Evolutionary conservation across 2,113 vertebrate genomes (phyloP).

Genomic region (Peromyscus polionotus): DNA sequence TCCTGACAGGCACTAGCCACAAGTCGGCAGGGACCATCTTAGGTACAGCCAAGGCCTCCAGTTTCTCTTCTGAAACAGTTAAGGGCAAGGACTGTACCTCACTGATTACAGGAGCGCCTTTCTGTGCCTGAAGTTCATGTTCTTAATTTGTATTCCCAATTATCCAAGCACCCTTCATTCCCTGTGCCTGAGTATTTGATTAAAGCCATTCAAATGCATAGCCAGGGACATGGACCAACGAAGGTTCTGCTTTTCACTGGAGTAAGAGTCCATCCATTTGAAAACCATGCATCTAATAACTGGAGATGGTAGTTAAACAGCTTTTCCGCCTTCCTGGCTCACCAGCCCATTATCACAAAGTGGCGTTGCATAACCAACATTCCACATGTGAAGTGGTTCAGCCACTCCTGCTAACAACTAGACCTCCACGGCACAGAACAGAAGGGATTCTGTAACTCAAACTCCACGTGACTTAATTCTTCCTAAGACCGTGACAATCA

Average conservation of each 20-base stretch:
- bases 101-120: background rate
- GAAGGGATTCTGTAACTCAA: constrained; percentile 36
- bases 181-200: background rate
- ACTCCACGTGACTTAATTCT: background rate
- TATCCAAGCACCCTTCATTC: fast-evolving
- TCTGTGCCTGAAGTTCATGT: background rate
- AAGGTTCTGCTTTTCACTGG: constrained; percentile 37
- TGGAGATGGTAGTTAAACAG: constrained; percentile 17
- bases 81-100: background rate
- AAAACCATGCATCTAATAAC: constrained; percentile 4
- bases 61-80: background rate
- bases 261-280: constrained; percentile 41
- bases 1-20: background rate
- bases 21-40: background rate
- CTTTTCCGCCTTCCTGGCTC: constrained; percentile 38
- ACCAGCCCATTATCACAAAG: constrained; percentile 17
- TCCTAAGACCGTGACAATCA: background rate
- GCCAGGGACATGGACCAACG: background rate
- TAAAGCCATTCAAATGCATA: background rate
- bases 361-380: background rate
- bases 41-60: background rate
- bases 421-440: constrained; percentile 7
- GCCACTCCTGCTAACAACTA: background rate
- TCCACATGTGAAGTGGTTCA: background rate
- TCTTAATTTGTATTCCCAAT: constrained; percentile 22